Evolutionary conservation across 2,113 vertebrate genomes (phyloP), one percentile per base, ranked within the genome.

Genomic region (Cervus canadensis): DNA sequence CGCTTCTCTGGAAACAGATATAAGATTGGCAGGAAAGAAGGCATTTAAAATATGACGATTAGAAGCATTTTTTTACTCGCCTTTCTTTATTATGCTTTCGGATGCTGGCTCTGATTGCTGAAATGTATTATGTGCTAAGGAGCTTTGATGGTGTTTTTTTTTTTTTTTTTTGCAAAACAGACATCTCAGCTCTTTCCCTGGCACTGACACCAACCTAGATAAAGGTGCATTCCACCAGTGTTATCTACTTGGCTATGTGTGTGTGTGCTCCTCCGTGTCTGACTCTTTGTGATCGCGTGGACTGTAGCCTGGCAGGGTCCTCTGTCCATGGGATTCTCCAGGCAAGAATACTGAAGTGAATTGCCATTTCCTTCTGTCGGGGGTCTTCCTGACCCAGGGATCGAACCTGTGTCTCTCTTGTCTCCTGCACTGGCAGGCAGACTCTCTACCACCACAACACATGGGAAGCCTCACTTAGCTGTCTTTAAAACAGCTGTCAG

Each of bases 21-120:
- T 40, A 86, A 97, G 97, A 98, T 86, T 97, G 98, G 96, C 97
- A 98, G 97, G 95, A 97, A 96, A 94, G 40, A 94, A 97, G 78
- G 95, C 87, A 85, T 95, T 98, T 94, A 79, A 89, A 98, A 98
- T 91, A 96, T 92, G 98, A 86, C 57, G 28, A 95, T 96, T 95
- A 97, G 82, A 94, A 96, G 97, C 85, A 79, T 97, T 98, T 83
- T 97, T 97, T 86, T 87, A 92, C 86, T 96, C 48, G 97, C 82
- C 60, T 98, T 97, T 87, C 60, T 83, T 96, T 97, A 97, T 88
- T 96, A 96, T 60, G 91, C 76, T 30, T 96, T 96, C 83, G 76
- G 89, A 95, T 95, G 87, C 93, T 97, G 97, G 92, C 94, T 96
- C 93, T 96, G 97, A 96, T 96, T 79, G 94, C 94, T 96, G 54